A percentile compares a stretch with the other conserved stretches of the same genome.
These are phyloP conservation scores for Calephelis nemesis DNA, from an alignment of 1,140 invertebrate genomes.

Conservation along the genomic window DNA sequence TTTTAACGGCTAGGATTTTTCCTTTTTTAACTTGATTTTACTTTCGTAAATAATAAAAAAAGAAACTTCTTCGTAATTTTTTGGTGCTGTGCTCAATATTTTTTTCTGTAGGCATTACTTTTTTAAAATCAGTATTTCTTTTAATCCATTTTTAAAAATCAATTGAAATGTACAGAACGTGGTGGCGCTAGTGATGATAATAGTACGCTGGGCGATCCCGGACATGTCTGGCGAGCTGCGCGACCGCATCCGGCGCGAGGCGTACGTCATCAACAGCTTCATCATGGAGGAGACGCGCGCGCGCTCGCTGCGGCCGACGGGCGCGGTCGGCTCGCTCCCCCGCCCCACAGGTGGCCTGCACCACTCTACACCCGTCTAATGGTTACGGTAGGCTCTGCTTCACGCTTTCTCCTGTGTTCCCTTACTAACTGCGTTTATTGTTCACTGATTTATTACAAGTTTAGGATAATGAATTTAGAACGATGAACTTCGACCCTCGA, in stretches of 20 bases:
- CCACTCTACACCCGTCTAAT: slow-evolving; percentile 43
- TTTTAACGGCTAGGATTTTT: too few species aligned
- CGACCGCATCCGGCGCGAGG: slow-evolving; percentile 90
- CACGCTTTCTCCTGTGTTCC: slow-evolving; percentile 36
- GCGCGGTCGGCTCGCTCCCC: slow-evolving; percentile 28
- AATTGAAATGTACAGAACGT: slow-evolving; percentile 82
- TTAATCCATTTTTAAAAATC: too few species aligned
- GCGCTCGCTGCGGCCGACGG: slow-evolving; percentile 37
- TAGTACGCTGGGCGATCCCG: slow-evolving; percentile 92
- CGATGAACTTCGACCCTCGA: background rate
- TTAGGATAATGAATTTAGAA: background rate
- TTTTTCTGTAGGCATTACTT: too few species aligned
- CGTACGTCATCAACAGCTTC: slow-evolving; percentile 93
- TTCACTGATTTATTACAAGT: slow-evolving; percentile 38
- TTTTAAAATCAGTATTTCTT: too few species aligned
- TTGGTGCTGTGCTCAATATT: too few species aligned
- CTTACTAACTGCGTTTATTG: slow-evolving; percentile 46
- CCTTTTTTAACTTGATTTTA: too few species aligned
- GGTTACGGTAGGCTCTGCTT: slow-evolving; percentile 51
- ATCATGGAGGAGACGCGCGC: slow-evolving; percentile 83
- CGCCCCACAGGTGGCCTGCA: slow-evolving; percentile 25
- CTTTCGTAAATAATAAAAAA: too few species aligned
- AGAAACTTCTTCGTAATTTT: too few species aligned
- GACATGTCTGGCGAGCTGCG: slow-evolving; percentile 88
- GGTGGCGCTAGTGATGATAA: slow-evolving; percentile 90